Conservation (phyloP, 1,140 invertebrate species). For the Hetaerina americana region DNA sequence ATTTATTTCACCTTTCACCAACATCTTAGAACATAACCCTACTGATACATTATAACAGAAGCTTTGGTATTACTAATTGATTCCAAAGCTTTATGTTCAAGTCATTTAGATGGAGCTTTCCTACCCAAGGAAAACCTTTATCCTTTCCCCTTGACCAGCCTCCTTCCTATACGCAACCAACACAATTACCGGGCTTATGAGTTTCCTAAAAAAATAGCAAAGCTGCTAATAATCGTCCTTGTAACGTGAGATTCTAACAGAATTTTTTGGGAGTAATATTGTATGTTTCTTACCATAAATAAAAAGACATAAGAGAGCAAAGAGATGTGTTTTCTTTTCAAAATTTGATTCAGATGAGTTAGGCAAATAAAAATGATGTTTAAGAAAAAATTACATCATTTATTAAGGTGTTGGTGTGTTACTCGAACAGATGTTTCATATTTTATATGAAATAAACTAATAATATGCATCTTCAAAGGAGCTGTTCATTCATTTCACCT, state of each 20-base stretch:
- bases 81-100: neutral
- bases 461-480: neutral
- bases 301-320: neutral
- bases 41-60: neutral
- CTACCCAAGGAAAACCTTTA: neutral
- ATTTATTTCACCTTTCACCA: neutral
- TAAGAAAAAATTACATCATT: neutral
- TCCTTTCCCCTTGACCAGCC: neutral
- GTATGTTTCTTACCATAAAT: neutral
- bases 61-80: neutral
- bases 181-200: neutral
- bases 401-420: neutral
- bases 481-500: too few relatives aligned
- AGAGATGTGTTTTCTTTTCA: neutral
- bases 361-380: neutral
- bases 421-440: neutral
- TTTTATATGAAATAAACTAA: neutral
- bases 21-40: neutral
- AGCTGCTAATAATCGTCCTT: neutral
- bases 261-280: slow-evolving; percentile 1
- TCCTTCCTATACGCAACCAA: neutral
- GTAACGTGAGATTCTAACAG: neutral
- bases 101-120: neutral
- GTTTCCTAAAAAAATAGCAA: neutral
- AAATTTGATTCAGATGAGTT: neutral